A percentile compares a stretch with the other conserved stretches of the same genome.
These are phyloP conservation scores for Poeciliopsis prolifica DNA, from an alignment of 2,113 vertebrate species.

Conservation along the genomic window DNA sequence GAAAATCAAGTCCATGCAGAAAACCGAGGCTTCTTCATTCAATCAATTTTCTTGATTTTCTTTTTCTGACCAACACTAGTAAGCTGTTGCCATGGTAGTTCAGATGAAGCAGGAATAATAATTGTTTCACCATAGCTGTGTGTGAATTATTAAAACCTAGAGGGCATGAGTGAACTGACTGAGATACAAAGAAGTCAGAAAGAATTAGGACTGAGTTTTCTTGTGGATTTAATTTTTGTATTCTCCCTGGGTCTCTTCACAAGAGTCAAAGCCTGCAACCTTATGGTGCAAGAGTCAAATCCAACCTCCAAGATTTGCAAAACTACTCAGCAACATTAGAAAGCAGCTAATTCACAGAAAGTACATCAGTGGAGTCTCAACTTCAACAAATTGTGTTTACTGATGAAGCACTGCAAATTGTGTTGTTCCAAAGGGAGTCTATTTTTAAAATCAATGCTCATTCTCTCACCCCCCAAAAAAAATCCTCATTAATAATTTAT, in stretches of 20 bases:
- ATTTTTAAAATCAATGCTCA: slow-evolving; percentile 1
- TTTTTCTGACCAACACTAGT: slow-evolving; percentile 21
- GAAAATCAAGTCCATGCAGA: background rate
- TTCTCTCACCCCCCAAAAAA: slow-evolving; percentile 1
- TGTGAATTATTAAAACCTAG: slow-evolving; percentile 71
- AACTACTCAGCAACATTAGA: slow-evolving; percentile 41
- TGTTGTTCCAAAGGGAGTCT: background rate
- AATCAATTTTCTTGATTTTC: slow-evolving; percentile 27
- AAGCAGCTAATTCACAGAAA: slow-evolving; percentile 50
- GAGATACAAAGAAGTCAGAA: slow-evolving; percentile 45
- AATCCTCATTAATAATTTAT: slow-evolving; percentile 25
- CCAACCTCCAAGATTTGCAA: slow-evolving; percentile 20
- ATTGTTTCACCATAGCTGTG: slow-evolving; percentile 52
- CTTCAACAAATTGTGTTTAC: background rate
- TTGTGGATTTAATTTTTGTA: slow-evolving; percentile 16
- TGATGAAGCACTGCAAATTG: background rate
- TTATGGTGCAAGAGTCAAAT: background rate
- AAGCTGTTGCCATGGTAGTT: slow-evolving; percentile 74
- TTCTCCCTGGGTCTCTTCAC: slow-evolving; percentile 35
- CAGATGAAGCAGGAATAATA: slow-evolving; percentile 67
- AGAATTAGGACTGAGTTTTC: slow-evolving; percentile 36
- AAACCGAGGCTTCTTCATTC: slow-evolving; percentile 1
- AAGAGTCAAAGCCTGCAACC: slow-evolving; percentile 1
- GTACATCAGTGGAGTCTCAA: slow-evolving; percentile 27
- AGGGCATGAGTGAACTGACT: slow-evolving; percentile 47